phyloP scores from a whole-genome alignment of 2,797 vertebrate species.

The Heliangelus exortis region DNA sequence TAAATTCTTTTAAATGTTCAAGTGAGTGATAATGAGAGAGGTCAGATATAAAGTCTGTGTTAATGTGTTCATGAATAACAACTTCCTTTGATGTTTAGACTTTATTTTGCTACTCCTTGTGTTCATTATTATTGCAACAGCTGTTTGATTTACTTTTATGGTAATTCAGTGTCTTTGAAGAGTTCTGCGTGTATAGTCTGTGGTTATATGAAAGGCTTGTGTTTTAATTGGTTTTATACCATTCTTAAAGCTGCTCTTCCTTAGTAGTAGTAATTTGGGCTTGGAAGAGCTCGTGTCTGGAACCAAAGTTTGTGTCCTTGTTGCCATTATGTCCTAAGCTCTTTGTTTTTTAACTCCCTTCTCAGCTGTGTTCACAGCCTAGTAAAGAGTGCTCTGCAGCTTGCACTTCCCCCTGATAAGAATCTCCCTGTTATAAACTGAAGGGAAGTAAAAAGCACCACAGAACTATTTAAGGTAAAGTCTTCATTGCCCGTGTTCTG shows the following conservation, averaged over 20 bases:
- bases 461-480: not conserved
- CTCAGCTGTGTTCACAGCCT: not conserved
- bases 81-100: not conserved
- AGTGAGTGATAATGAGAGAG: not conserved
- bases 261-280: not conserved
- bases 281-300: not conserved
- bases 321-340: not conserved
- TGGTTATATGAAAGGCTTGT: not conserved
- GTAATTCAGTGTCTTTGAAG: not conserved
- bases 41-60: not conserved
- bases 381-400: not conserved
- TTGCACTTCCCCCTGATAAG: not conserved
- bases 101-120: not conserved
- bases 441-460: not conserved
- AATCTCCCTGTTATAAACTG: not conserved
- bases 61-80: not conserved
- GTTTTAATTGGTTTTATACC: not conserved
- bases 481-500: not conserved
- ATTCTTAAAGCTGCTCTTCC: not conserved
- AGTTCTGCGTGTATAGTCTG: not conserved
- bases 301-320: not conserved
- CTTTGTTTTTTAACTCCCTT: not conserved
- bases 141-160: not conserved
- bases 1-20: not conserved
- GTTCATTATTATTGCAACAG: not conserved